Evolutionary conservation across 1,140 invertebrate species (phyloP), one percentile per base, ranked within the genome.

Genomic region (Chironomus tepperi): DNA sequence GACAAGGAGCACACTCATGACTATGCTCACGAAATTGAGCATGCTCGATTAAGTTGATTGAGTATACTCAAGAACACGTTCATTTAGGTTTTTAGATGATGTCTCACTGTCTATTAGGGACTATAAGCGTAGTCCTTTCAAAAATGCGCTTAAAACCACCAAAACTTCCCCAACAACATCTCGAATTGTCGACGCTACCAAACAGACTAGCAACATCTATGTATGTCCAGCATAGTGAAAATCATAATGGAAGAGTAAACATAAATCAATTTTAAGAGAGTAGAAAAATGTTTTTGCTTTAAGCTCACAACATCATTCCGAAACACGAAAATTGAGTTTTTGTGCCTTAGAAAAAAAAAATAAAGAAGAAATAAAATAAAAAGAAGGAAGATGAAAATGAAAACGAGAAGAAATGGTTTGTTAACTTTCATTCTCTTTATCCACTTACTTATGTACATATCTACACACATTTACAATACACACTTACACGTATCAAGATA

Each of bases 391-490:
- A n/a, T 1, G 12, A 57, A n/a, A n/a, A n/a, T 5, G 47, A 57
- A 47, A 47, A 10, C 8, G 15, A 47, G 15, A 9, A 47, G 43
- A 47, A 57, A 57, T 57, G 47, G 47, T 57, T 57, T 57, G 47
- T 57, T 57, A 57, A 57, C 47, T 57, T 57, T 57, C 47, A 57
- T n/a, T 57, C 47, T 57, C n/a, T 34, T n/a, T n/a, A 57, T 57
- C 47, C 47, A 57, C 47, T 57, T 57, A 57, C 12, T n/a, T 15
- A 57, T 57, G 12, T 57, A n/a, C n/a, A n/a, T 57, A 34, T 34
- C 24, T 34, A 34, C 24, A 34, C 24, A 34, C 24, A 34, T 34
- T 5, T 5, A 34, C 24, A 34, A 34, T 34, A 34, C 24, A 34
- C 24, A 34, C 24, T 34, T 34, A 34, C 24, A 34, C 24, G 24